phyloP scores from a whole-genome alignment of 2,888 invertebrate species.

The Scaptomyza cyrtandrae region DNA sequence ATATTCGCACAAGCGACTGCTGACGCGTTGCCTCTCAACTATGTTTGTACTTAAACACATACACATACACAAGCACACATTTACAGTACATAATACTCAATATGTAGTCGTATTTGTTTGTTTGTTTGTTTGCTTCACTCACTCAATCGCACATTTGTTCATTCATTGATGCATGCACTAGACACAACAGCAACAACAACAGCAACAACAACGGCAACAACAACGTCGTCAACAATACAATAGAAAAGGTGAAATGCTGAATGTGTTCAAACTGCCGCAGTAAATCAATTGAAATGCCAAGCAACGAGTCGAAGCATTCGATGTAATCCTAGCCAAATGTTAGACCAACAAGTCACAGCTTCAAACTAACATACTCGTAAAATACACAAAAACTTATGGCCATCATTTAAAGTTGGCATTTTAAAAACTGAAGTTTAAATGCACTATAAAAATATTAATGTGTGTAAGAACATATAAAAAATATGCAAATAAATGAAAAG shows the following conservation, averaged over 20 bases:
- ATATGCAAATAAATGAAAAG: no score
- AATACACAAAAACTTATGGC: constrained; percentile 24
- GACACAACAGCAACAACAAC: constrained; percentile 22
- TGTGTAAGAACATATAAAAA: no score
- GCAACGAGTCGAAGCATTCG: constrained; percentile 24
- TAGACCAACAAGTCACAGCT: constrained; percentile 28
- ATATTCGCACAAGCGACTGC: constrained; percentile 71
- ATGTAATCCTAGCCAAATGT: constrained; percentile 46
- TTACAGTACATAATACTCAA: constrained; percentile 16
- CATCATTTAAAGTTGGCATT: not conserved
- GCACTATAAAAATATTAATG: constrained; percentile 5
- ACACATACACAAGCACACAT: constrained; percentile 12
- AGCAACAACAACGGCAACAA: constrained; percentile 23
- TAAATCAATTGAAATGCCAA: constrained; percentile 77
- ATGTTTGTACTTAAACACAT: constrained; percentile 30
- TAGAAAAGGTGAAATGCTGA: constrained; percentile 68
- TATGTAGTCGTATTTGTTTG: constrained; percentile 33
- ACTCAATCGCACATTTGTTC: constrained; percentile 49
- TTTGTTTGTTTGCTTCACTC: constrained; percentile 36
- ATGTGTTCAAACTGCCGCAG: constrained; percentile 47
- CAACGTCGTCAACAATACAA: constrained; percentile 40
- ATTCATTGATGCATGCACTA: constrained; percentile 59
- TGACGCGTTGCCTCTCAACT: constrained; percentile 56
- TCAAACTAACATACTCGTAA: constrained; percentile 18
- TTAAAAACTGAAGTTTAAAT: not conserved